Evolutionary conservation across 2,797 vertebrate genomes (phyloP).

Genomic region (Cetoscarus ocellatus): DNA sequence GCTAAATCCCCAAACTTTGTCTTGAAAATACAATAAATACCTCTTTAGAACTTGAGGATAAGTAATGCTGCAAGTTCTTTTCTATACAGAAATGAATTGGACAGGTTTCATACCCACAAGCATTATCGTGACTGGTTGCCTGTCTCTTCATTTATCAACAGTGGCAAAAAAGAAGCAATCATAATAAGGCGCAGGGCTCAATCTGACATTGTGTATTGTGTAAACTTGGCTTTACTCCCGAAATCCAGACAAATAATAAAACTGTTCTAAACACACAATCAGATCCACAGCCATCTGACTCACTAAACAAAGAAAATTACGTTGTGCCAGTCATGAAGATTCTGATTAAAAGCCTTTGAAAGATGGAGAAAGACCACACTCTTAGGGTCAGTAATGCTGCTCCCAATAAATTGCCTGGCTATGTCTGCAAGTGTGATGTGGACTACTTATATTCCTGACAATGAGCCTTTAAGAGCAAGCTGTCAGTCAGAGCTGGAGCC

Average conservation of each 20-base stretch:
- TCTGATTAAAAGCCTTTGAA: conserved; percentile 48
- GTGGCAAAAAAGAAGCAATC: conserved; percentile 32
- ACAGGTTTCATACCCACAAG: conserved; percentile 1
- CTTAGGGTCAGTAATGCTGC: conserved; percentile 34
- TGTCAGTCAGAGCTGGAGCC: conserved; percentile 63
- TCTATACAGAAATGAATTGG: conserved; percentile 12
- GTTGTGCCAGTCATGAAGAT: conserved; percentile 37
- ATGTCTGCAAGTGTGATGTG: conserved; percentile 68
- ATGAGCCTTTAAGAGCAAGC: conserved; percentile 71
- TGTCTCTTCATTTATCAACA: conserved; percentile 35
- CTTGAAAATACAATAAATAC: conserved; percentile 22
- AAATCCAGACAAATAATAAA: conserved; percentile 41
- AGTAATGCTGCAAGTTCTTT: background rate
- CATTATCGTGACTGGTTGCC: conserved; percentile 15
- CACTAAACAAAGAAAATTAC: conserved; percentile 34
- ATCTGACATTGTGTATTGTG: conserved; percentile 43
- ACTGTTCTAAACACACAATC: conserved; percentile 29
- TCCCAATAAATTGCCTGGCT: conserved; percentile 62
- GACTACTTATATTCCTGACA: conserved; percentile 78
- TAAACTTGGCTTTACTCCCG: conserved; percentile 45
- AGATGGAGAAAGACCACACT: conserved; percentile 10
- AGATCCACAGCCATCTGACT: conserved; percentile 28
- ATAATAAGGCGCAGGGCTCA: conserved; percentile 27
- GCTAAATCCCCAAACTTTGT: conserved; percentile 20
- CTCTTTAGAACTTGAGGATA: conserved; percentile 16